These are phyloP conservation scores for Hippoglossus stenolepis DNA, from an alignment of 2,113 vertebrate species.

Conservation along the genomic window DNA sequence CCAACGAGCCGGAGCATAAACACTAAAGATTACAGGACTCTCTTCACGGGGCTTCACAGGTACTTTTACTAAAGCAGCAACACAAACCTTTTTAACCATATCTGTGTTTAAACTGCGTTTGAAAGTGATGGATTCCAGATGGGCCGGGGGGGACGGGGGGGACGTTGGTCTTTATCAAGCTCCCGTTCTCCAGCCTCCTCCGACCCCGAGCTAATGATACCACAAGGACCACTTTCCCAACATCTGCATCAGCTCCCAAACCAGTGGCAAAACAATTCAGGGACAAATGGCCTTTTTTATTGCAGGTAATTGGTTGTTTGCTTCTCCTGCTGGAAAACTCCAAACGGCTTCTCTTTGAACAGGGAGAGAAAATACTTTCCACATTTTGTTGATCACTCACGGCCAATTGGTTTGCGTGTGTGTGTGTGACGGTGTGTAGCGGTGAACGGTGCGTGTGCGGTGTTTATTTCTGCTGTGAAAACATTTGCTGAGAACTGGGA, in stretches of 20 bases:
- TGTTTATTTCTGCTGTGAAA: background rate
- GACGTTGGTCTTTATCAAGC: constrained; percentile 69
- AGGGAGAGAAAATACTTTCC: constrained; percentile 43
- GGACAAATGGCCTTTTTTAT: constrained; percentile 53
- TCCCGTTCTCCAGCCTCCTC: background rate
- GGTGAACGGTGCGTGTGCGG: background rate
- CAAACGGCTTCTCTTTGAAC: background rate
- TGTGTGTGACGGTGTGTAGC: background rate
- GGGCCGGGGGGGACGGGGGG: background rate
- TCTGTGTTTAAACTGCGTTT: constrained; percentile 35
- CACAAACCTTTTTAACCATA: constrained; percentile 51
- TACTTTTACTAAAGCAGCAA: constrained; percentile 45
- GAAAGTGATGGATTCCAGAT: constrained; percentile 72
- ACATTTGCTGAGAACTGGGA: background rate
- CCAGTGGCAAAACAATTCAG: constrained; percentile 33
- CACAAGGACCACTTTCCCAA: constrained; percentile 30
- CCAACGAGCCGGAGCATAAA: constrained; percentile 2
- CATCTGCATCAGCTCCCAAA: constrained; percentile 29
- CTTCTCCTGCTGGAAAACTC: constrained; percentile 32
- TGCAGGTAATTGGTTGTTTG: constrained; percentile 65
- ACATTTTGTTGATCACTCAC: constrained; percentile 40
- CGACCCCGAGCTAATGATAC: constrained; percentile 41
- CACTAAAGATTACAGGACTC: constrained; percentile 1
- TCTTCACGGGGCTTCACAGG: constrained; percentile 31
- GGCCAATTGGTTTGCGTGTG: constrained; percentile 4